A percentile compares a stretch with the other conserved stretches of the same genome.
Evolutionary conservation across 2,797 vertebrate genomes (phyloP).

Genomic region (Phoebastria nigripes): DNA sequence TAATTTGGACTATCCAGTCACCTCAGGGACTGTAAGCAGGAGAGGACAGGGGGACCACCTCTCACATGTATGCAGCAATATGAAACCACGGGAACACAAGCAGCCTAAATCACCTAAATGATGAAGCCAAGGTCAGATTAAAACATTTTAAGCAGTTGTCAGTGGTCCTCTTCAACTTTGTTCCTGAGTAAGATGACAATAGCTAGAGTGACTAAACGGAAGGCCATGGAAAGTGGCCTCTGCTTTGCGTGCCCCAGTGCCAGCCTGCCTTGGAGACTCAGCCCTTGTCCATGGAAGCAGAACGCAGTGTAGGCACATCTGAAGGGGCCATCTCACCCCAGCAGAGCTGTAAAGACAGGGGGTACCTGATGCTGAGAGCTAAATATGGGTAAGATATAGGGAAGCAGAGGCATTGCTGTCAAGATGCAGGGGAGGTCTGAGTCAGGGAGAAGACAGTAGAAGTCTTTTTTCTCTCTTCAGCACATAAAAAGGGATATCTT

Average conservation of each 20-base stretch:
- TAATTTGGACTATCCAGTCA: neutral
- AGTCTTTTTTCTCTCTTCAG: neutral
- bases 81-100: neutral
- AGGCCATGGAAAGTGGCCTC: neutral
- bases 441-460: neutral
- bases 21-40: neutral
- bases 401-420: neutral
- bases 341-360: neutral
- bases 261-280: neutral
- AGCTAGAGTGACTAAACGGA: neutral
- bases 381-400: neutral
- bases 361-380: neutral
- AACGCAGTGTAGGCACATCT: accelerated
- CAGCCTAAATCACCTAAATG: neutral
- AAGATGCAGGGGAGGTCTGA: neutral
- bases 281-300: neutral
- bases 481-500: neutral
- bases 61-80: neutral
- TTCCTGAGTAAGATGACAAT: neutral
- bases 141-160: neutral
- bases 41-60: neutral
- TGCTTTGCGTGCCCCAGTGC: neutral
- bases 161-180: neutral
- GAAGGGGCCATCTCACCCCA: neutral
- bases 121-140: neutral